Evolutionary conservation across 2,888 invertebrate species (phyloP), one percentile per base, ranked within the genome.

Genomic region (Drosophila paracracens): DNA sequence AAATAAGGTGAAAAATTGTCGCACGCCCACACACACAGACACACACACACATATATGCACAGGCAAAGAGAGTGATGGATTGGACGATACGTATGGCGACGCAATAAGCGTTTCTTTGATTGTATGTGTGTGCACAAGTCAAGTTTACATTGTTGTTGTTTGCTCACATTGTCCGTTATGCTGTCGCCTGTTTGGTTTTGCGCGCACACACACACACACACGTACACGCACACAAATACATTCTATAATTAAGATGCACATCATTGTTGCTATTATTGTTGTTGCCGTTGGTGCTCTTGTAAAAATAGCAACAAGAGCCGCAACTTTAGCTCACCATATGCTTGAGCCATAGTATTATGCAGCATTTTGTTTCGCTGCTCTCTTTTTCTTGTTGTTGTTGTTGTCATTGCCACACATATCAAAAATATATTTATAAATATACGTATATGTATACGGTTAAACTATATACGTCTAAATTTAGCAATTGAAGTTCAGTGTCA

Each of bases 401-500:
- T 62, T 58, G 53, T 60, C 66, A 56, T 57, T 69, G 46, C 58
- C 35, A 53, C 36, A 52, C 62, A 58, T 29, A 53, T 25, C 35
- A 25, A 16, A 16, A 25, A 61, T 10, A 27, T 7, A 50, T 13
- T 27, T 1, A 51, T 38, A 25, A 11, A 13, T 11, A 33, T 25
- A 48, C 4, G 36, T 11, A 27, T 7, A 38, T 11, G 33, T 31
- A 25, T 27, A 40, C 16, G 25, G 7, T 16, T 25, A 25, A 1
- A 25, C 16, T 25, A 46, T 25, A 46, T 25, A 16, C 16, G 2
- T 16, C 7, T 46, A 51, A 48, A 67, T 54, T 57, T 62, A 56
- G 70, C 67, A 74, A 68, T 60, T 88, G 82, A 88, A 85, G 85
- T 85, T 85, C 85, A 85, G 74, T 88, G 85, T 82, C 85, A 85